phyloP scores from a whole-genome alignment of 2,888 invertebrate genomes.

The Panzeria rudis region DNA sequence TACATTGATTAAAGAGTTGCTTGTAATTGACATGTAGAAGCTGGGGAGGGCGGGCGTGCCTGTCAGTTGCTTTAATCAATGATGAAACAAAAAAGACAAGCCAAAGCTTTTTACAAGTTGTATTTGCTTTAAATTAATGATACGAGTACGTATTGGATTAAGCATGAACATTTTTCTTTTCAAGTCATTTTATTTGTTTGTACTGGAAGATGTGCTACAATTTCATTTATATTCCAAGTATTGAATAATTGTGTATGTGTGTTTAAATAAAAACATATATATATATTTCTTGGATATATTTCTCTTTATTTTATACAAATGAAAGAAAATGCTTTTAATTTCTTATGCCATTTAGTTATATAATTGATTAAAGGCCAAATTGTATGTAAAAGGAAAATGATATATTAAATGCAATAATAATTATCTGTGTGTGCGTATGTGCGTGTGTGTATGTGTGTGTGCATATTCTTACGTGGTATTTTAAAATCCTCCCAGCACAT shows the following conservation, averaged over 20 bases:
- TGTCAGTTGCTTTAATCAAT: not conserved
- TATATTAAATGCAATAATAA: conserved; percentile 2
- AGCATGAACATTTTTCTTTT: not conserved
- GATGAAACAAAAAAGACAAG: not conserved
- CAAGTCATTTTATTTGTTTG: conserved; percentile 9
- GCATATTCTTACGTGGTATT: not conserved
- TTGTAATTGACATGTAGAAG: conserved; percentile 1
- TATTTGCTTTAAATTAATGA: conserved; percentile 20
- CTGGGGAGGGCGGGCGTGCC: not conserved
- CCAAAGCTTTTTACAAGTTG: not conserved
- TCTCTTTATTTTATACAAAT: not conserved
- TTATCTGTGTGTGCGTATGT: not conserved
- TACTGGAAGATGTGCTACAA: not conserved
- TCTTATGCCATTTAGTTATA: conserved; percentile 29
- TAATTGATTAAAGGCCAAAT: conserved; percentile 49
- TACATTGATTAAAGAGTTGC: conserved; percentile 43
- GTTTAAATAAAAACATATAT: not conserved
- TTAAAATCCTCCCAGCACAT: not conserved
- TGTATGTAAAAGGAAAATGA: conserved; percentile 1
- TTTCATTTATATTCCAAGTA: not conserved
- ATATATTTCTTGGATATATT: not conserved
- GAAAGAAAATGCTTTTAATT: not conserved
- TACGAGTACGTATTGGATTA: conserved; percentile 12
- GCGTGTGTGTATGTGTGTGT: not conserved
- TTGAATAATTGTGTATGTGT: not conserved